Percentiles rank a stretch among this genome's conserved stretches.
These are phyloP conservation scores for Calliopum simillimum DNA, from an alignment of 2,888 invertebrate species.

Conservation along the genomic window DNA sequence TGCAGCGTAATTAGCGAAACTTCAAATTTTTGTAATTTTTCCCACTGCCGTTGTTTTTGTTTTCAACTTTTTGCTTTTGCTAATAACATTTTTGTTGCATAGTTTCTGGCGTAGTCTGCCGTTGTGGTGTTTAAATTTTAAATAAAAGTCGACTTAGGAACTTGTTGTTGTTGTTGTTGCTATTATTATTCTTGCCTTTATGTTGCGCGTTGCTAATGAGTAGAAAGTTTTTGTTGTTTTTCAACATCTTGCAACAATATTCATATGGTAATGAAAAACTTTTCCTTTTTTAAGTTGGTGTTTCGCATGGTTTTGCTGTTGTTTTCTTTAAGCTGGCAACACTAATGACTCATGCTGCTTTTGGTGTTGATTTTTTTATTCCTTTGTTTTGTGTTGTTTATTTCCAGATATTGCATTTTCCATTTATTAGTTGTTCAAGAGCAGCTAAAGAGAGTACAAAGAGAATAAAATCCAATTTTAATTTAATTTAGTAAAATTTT, in stretches of 20 bases:
- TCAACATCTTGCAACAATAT: neutral
- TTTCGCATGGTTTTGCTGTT: neutral
- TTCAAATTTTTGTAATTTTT: conserved; percentile 8
- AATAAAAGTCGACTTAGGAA: conserved; percentile 10
- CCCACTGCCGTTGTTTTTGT: neutral
- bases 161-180: conserved; percentile 10
- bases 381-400: neutral
- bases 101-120: conserved; percentile 1
- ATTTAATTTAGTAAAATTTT: conserved; percentile 1
- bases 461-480: conserved; percentile 15
- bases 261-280: too few relatives aligned
- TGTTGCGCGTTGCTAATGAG: conserved; percentile 11
- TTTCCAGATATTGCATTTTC: neutral
- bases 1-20: neutral
- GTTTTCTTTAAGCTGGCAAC: conserved; percentile 1
- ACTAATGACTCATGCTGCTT: conserved; percentile 4
- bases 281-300: too few relatives aligned
- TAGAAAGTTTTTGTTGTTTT: neutral
- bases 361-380: neutral
- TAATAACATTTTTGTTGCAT: conserved; percentile 6
- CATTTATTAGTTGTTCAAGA: neutral
- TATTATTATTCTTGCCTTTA: neutral
- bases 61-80: neutral
- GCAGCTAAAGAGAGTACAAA: neutral
- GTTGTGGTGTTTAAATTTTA: neutral